These are phyloP conservation scores for Oxygymnocypris stewartii DNA, from an alignment of 2,113 vertebrate species.

Conservation along the genomic window DNA sequence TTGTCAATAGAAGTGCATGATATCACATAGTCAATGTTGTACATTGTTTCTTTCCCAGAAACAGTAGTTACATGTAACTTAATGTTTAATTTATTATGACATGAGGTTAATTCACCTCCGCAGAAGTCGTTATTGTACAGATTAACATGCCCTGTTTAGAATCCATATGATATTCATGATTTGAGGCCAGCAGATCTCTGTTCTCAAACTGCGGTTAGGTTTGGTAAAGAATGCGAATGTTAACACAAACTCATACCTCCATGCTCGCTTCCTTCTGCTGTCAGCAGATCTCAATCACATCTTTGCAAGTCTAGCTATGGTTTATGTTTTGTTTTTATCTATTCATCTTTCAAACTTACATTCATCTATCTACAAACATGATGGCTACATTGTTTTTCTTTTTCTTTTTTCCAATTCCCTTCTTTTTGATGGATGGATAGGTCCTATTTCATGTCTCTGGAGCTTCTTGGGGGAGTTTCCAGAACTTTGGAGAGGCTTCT, in stretches of 20 bases:
- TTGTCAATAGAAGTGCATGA: neutral
- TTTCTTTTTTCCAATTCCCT: neutral
- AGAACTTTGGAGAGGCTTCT: conserved; percentile 31
- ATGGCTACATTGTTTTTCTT: neutral
- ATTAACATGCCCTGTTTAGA: neutral
- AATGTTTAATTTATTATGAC: conserved; percentile 8
- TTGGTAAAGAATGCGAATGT: neutral
- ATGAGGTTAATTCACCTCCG: neutral
- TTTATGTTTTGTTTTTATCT: conserved; percentile 18
- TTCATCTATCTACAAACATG: neutral
- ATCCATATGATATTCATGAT: neutral
- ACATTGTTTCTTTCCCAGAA: neutral
- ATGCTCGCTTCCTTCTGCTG: neutral
- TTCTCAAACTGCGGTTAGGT: neutral
- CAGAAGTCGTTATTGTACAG: neutral
- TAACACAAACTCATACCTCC: neutral
- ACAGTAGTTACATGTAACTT: neutral
- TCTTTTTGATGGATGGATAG: conserved; percentile 52
- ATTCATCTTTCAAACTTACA: neutral
- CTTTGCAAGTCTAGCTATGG: neutral
- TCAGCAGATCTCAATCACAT: neutral
- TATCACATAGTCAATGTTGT: neutral
- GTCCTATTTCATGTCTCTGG: conserved; percentile 44
- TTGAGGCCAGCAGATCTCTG: conserved; percentile 5
- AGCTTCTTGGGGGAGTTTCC: conserved; percentile 56